These are phyloP conservation scores for Triplophysa siluroides DNA, from an alignment of 2,113 vertebrate species.

Conservation along the genomic window DNA sequence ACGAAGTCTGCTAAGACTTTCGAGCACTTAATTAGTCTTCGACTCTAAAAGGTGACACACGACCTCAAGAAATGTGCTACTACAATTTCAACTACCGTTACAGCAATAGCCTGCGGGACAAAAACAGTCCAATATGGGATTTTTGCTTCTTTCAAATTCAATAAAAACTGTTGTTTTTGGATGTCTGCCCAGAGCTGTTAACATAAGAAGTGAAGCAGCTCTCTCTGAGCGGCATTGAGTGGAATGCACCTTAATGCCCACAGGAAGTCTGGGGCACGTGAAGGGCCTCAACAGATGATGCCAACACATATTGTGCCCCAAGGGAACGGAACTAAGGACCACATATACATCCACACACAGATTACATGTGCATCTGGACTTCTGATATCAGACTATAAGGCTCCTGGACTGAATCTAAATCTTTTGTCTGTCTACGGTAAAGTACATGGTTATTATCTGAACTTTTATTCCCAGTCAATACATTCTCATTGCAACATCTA, in stretches of 20 bases:
- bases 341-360: conserved; percentile 26
- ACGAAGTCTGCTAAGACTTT: conserved; percentile 46
- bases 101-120: conserved; percentile 39
- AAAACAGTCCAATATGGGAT: conserved; percentile 33
- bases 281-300: conserved; percentile 48
- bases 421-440: background rate
- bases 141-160: conserved; percentile 56
- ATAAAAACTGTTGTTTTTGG: conserved; percentile 70
- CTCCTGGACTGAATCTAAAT: background rate
- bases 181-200: conserved; percentile 63
- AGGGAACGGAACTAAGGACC: conserved; percentile 9
- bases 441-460: background rate
- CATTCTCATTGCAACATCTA: background rate
- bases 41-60: conserved; percentile 57
- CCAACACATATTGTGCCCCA: conserved; percentile 40
- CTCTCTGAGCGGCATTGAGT: conserved; percentile 44
- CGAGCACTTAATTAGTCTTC: conserved; percentile 63
- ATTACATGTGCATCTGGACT: background rate
- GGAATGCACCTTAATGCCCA: conserved; percentile 59
- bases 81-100: conserved; percentile 65
- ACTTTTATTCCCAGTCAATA: conserved; percentile 1
- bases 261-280: conserved; percentile 66
- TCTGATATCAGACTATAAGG: background rate
- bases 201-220: conserved; percentile 58
- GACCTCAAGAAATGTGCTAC: conserved; percentile 69